These are phyloP conservation scores for Falco berigora DNA, from an alignment of 2,797 vertebrate genomes.

Conservation along the genomic window DNA sequence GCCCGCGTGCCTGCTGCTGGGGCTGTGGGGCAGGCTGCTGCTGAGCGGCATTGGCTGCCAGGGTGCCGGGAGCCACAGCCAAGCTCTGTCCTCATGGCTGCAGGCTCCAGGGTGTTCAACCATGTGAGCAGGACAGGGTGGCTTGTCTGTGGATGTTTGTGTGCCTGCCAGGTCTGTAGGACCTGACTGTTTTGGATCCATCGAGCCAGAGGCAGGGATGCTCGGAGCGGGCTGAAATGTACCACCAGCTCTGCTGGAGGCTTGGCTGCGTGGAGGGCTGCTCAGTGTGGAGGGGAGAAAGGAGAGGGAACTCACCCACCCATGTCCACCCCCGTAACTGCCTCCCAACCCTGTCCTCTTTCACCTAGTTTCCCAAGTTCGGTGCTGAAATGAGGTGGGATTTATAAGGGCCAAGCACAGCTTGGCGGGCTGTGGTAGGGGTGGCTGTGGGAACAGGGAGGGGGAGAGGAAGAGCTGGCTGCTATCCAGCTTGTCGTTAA, in stretches of 20 bases:
- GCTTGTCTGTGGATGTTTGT: not conserved
- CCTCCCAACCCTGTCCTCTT: not conserved
- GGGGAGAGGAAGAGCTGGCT: not conserved
- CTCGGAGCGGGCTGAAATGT: not conserved
- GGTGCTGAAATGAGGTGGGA: not conserved
- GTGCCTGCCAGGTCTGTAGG: not conserved
- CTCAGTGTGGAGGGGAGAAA: not conserved
- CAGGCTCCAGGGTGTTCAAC: not conserved
- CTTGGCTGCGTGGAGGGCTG: not conserved
- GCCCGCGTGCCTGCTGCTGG: accelerated
- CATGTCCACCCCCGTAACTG: not conserved
- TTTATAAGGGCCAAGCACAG: not conserved
- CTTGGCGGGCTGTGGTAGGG: not conserved
- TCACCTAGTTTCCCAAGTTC: not conserved
- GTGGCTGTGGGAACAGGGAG: not conserved
- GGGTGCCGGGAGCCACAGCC: not conserved
- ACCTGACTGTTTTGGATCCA: accelerated
- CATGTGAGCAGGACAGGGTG: accelerated
- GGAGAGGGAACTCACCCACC: not conserved
- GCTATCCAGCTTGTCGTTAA: not conserved
- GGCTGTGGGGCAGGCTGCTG: not conserved
- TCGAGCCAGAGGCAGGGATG: not conserved
- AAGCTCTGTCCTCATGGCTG: not conserved
- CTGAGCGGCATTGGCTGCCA: not conserved
- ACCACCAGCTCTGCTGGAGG: not conserved